phyloP scores from a whole-genome alignment of 2,797 vertebrate species.

The Epinephelus awoara region DNA sequence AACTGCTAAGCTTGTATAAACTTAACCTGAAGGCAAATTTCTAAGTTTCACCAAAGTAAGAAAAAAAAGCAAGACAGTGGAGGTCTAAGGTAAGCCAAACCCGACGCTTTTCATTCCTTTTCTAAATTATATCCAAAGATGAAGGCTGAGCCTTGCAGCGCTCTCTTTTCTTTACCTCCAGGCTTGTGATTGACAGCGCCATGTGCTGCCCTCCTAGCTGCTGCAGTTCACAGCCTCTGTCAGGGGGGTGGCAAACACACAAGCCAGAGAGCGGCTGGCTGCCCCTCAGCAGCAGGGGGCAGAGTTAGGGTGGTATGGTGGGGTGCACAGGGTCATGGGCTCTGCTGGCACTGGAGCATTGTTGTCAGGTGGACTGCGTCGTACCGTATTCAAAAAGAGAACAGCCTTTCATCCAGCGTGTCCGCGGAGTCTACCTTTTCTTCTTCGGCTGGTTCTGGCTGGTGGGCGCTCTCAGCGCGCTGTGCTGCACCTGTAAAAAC shows the following conservation, averaged over 20 bases:
- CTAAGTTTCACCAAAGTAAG: slow-evolving; percentile 52
- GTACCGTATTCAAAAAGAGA: slow-evolving; percentile 63
- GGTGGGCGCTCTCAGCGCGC: slow-evolving; percentile 89
- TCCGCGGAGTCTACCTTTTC: slow-evolving; percentile 86
- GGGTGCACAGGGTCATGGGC: slow-evolving; percentile 67
- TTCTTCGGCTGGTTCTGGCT: slow-evolving; percentile 89
- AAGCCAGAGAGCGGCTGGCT: slow-evolving; percentile 73
- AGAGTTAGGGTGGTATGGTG: slow-evolving; percentile 69
- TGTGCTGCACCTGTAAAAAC: slow-evolving; percentile 99
- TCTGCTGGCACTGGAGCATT: slow-evolving; percentile 73
- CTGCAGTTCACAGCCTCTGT: slow-evolving; percentile 81
- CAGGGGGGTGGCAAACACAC: slow-evolving; percentile 78
- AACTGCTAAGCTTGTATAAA: slow-evolving; percentile 37
- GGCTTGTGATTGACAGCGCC: slow-evolving; percentile 83
- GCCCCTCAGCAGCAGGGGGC: slow-evolving; percentile 74
- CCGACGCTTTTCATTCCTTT: slow-evolving; percentile 62
- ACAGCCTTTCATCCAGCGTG: slow-evolving; percentile 64
- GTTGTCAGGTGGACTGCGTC: slow-evolving; percentile 77
- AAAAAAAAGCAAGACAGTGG: slow-evolving; percentile 45
- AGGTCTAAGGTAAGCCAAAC: slow-evolving; percentile 62
- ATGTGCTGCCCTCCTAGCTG: slow-evolving; percentile 80
- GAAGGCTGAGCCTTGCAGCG: slow-evolving; percentile 67
- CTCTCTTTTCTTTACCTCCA: slow-evolving; percentile 77
- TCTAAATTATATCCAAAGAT: slow-evolving; percentile 72
- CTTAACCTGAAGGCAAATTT: slow-evolving; percentile 64